These are phyloP conservation scores for Trogon melanurus DNA, from an alignment of 2,113 vertebrate genomes.

Conservation along the genomic window DNA sequence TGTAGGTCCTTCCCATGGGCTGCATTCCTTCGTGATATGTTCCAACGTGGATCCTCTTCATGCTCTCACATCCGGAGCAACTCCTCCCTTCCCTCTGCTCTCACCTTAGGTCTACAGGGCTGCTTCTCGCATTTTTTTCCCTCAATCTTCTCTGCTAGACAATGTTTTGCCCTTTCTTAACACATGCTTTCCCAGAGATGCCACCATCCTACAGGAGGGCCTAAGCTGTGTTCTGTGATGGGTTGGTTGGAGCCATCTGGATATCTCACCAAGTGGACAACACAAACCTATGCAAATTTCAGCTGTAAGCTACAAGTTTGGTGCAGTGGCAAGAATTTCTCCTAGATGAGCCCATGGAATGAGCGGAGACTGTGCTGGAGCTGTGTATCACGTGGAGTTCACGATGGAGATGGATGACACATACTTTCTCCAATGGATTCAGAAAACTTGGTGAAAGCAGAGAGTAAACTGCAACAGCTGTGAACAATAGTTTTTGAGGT, in stretches of 20 bases:
- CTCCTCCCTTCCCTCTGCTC: not conserved
- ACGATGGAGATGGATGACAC: not conserved
- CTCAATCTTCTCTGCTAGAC: not conserved
- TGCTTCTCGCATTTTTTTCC: not conserved
- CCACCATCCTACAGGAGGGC: fast-evolving
- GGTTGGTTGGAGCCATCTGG: fast-evolving
- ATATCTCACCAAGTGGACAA: not conserved
- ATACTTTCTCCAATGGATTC: not conserved
- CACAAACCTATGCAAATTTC: not conserved
- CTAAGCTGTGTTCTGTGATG: not conserved
- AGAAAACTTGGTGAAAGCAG: not conserved
- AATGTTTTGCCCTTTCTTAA: not conserved
- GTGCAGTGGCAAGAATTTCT: not conserved
- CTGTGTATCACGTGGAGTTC: no score
- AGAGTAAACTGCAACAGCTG: not conserved
- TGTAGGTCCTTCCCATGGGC: fast-evolving
- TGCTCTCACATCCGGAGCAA: not conserved
- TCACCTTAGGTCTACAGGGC: not conserved
- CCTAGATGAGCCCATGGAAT: not conserved
- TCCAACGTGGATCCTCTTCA: not conserved
- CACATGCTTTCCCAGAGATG: not conserved
- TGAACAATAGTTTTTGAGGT: not conserved
- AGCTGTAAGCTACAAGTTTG: not conserved
- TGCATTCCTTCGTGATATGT: not conserved
- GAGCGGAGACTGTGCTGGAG: not conserved